Evolutionary conservation across 1,140 invertebrate genomes (phyloP).

Genomic region (Pygmarrhopalites habei): DNA sequence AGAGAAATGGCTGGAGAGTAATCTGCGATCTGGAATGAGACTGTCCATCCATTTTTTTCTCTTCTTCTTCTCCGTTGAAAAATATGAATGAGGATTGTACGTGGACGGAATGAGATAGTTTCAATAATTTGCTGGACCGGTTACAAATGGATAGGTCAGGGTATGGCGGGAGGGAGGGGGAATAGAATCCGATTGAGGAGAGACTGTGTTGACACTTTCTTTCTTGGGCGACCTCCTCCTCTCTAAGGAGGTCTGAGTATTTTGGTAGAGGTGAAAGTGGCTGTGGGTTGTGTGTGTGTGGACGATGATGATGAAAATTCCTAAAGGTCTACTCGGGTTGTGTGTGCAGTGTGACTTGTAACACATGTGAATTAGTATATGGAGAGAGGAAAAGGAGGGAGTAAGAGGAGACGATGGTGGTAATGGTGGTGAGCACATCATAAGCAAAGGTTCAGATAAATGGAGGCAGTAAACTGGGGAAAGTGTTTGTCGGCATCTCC

Average conservation of each 20-base stretch:
- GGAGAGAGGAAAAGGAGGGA: not conserved
- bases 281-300: not conserved
- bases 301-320: not conserved
- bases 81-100: too few relatives aligned
- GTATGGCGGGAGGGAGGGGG: not conserved
- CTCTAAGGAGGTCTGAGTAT: too few relatives aligned
- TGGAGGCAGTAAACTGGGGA: constrained; percentile 5
- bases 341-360: not conserved
- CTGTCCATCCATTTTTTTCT: too few relatives aligned
- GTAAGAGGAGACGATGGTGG: not conserved
- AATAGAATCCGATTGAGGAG: constrained; percentile 4
- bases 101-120: too few relatives aligned
- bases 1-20: too few relatives aligned
- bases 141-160: not conserved
- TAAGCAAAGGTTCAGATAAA: constrained; percentile 9
- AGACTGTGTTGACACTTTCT: not conserved
- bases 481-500: not conserved
- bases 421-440: not conserved
- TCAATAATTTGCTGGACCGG: too few relatives aligned
- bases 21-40: too few relatives aligned
- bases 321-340: not conserved
- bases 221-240: too few relatives aligned
- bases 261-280: too few relatives aligned
- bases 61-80: too few relatives aligned
- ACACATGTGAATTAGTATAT: constrained; percentile 10